Base-by-base conservation (phyloP, 2,888 invertebrate genomes). In the Peribatodes rhomboidaria region DNA sequence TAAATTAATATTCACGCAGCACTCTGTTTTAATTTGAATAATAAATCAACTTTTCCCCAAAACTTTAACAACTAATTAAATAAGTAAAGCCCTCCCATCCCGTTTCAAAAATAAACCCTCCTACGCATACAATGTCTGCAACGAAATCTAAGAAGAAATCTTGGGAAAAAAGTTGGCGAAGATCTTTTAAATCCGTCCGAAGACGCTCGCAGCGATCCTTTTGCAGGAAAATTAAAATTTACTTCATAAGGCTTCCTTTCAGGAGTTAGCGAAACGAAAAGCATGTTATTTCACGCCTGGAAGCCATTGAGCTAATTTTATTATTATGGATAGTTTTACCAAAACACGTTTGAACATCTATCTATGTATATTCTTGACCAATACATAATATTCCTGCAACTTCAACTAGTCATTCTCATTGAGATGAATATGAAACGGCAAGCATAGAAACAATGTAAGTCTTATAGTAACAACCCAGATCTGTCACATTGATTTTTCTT, bases 211-310 rank as follows among this genome's bases (percentile, higher is more conserved):
- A 33, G 46, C 37, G 53, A 59, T 60, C 57, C 49, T 62, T 58
- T 31, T 39, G 9, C n/a, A n/a, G 52, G 55, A 52, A 58, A 59
- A 62, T 62, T 68, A 62, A 62, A 53, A 62, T 42, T 53, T 39
- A 49, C 53, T 62, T 60, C n/a, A n/a, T 4, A 13, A 7, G 6
- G 9, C 16, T 8, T 16, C 41, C 10, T 16, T 41, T 16, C 16
- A 10, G 2, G 9, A 41, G 3, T 37, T n/a, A 37, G n/a, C 13
- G 2, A 27, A 27, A 27, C 27, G 27, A 27, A 27, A n/a, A 37
- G 37, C n/a, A 37, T n/a, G 37, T n/a, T 37, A 37, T 37, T 37
- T 37, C 4, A 14, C 4, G n/a, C n/a, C 6, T 37, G n/a, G 6
- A 27, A 37, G n/a, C 37, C n/a, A n/a, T 6, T 13, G 6, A 37